phyloP scores from a whole-genome alignment of 2,113 vertebrate genomes.

The Macquaria ambigua region DNA sequence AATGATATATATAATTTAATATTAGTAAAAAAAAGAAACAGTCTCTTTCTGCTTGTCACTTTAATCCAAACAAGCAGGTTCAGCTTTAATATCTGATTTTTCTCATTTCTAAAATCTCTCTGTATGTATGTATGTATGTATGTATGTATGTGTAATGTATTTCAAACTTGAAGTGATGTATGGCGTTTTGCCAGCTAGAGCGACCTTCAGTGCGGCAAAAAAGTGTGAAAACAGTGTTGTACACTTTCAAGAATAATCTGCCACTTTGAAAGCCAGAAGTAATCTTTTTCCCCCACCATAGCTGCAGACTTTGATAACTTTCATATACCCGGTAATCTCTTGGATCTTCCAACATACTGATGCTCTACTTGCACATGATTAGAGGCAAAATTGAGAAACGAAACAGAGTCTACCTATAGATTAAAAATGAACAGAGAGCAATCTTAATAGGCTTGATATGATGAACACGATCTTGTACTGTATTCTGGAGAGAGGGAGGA shows the following conservation, averaged over 20 bases:
- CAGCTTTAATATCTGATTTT: not conserved
- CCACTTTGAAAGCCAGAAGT: slow-evolving; percentile 5
- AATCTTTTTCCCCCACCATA: not conserved
- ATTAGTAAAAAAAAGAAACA: not conserved
- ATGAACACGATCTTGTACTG: slow-evolving; percentile 44
- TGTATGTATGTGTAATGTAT: too few species aligned
- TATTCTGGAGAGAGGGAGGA: slow-evolving; percentile 23
- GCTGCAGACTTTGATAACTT: slow-evolving; percentile 9
- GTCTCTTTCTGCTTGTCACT: not conserved
- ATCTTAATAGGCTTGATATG: slow-evolving; percentile 39
- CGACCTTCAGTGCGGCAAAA: not conserved
- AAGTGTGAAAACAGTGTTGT: slow-evolving; percentile 22
- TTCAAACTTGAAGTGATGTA: not conserved
- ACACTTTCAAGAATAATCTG: not conserved
- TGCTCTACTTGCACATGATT: not conserved
- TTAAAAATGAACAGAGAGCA: slow-evolving; percentile 17
- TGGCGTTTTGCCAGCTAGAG: not conserved
- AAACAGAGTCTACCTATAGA: slow-evolving; percentile 16
- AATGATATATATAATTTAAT: not conserved
- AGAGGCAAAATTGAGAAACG: slow-evolving; percentile 6
- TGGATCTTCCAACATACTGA: slow-evolving; percentile 12
- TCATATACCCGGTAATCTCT: slow-evolving; percentile 19
- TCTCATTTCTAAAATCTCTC: not conserved
- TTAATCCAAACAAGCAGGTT: not conserved
- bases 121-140: too few species aligned